phyloP scores from a whole-genome alignment of 2,113 vertebrate species.

The Eulemur rufifrons region DNA sequence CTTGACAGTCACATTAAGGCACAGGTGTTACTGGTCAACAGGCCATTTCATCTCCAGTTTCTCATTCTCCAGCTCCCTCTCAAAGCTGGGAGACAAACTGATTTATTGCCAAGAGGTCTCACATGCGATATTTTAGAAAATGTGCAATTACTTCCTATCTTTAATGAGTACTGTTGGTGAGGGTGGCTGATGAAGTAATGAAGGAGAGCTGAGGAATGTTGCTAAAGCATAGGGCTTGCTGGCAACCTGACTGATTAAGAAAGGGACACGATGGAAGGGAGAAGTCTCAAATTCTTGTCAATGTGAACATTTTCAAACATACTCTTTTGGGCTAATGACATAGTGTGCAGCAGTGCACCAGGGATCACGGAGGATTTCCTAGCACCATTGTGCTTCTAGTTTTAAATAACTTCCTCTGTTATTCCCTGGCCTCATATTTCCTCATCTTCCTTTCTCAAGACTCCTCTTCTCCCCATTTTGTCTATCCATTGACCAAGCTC shows the following conservation, averaged over 20 bases:
- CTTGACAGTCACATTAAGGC: slow-evolving; percentile 3
- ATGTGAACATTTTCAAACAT: slow-evolving; percentile 18
- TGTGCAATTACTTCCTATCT: not conserved
- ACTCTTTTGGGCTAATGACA: slow-evolving; percentile 35
- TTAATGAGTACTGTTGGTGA: slow-evolving; percentile 1
- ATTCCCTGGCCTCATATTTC: slow-evolving; percentile 23
- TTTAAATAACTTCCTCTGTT: slow-evolving; percentile 57
- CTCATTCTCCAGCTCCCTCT: not conserved
- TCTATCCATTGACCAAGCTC: slow-evolving; percentile 29
- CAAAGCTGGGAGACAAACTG: not conserved
- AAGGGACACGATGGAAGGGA: not conserved
- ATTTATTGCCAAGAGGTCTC: slow-evolving; percentile 40
- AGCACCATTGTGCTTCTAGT: slow-evolving; percentile 63
- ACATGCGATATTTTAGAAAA: not conserved
- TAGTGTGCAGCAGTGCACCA: not conserved
- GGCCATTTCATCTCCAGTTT: not conserved
- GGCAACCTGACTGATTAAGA: not conserved
- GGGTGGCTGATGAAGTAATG: not conserved
- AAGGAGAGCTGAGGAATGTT: not conserved
- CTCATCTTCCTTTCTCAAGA: slow-evolving; percentile 47
- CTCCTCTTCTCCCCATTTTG: slow-evolving; percentile 49
- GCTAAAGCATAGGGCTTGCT: not conserved
- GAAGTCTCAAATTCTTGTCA: not conserved
- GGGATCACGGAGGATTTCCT: not conserved
- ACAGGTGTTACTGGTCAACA: not conserved